Conservation (phyloP, 37 sponge, comb jelly and placozoan genomes). For the Agelas oroides region DNA sequence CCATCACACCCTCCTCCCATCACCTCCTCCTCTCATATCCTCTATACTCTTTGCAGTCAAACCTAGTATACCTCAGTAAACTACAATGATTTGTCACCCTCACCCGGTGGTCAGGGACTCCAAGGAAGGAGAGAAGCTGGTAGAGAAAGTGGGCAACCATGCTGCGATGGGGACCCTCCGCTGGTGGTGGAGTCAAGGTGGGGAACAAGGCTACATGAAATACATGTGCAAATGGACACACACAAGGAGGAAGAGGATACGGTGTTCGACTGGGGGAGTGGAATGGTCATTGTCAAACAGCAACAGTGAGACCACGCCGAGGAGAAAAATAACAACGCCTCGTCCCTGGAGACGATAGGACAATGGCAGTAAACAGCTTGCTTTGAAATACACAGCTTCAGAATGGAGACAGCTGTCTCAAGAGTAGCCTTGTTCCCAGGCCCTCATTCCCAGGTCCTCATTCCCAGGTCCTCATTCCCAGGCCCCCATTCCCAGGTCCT, state of each 20-base stretch:
- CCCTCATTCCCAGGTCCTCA: no score
- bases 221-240: background rate
- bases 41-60: no score
- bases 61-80: no score
- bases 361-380: no score
- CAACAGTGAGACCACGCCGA: conserved; percentile 72
- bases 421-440: background rate
- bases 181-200: conserved; percentile 11
- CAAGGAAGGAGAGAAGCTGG: conserved; percentile 71
- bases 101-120: conserved; percentile 96
- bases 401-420: no score
- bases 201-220: background rate
- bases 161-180: conserved; percentile 83
- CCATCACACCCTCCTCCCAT: no score
- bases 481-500: no score
- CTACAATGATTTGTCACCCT: background rate
- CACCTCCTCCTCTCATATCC: no score
- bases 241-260: conserved; percentile 23
- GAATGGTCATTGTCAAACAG: conserved; percentile 95
- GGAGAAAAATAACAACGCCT: conserved; percentile 77
- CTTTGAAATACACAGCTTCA: no score
- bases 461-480: no score
- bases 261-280: conserved; percentile 66
- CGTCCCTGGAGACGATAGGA: conserved; percentile 51
- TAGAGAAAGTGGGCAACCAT: conserved; percentile 73